These are phyloP conservation scores for Pelvicachromis taeniatus DNA, from an alignment of 2,113 vertebrate genomes.

Conservation along the genomic window DNA sequence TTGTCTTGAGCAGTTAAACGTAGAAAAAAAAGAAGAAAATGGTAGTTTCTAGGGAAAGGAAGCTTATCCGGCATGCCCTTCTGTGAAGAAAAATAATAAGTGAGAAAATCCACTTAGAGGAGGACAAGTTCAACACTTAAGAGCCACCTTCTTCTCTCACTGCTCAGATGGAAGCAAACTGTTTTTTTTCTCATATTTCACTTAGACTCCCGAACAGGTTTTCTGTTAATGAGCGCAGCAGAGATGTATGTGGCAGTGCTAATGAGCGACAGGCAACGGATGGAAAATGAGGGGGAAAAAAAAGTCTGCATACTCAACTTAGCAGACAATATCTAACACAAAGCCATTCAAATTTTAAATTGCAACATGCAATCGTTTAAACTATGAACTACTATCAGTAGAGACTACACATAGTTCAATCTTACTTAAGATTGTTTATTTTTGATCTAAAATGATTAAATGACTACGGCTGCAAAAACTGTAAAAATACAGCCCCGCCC, in stretches of 20 bases:
- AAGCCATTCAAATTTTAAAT: background rate
- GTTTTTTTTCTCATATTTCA: background rate
- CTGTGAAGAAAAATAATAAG: background rate
- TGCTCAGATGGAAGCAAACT: background rate
- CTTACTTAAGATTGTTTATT: background rate
- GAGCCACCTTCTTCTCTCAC: background rate
- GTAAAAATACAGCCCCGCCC: background rate
- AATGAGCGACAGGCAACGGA: background rate
- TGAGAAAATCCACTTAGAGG: background rate
- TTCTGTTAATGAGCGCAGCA: slow-evolving; percentile 6
- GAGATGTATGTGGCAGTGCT: background rate
- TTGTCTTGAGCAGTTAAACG: background rate
- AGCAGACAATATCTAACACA: background rate
- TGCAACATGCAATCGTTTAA: background rate
- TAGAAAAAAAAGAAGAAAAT: background rate
- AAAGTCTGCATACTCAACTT: background rate
- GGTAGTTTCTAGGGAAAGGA: background rate
- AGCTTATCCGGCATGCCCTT: background rate
- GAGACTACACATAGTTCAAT: accelerated
- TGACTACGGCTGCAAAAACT: background rate
- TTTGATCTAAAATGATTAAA: accelerated
- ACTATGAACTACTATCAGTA: background rate
- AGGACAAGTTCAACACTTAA: background rate
- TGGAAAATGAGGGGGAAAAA: background rate
- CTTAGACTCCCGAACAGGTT: background rate